These are phyloP conservation scores for Sebastes iracundus DNA, from an alignment of 2,797 vertebrate species.

Conservation along the genomic window DNA sequence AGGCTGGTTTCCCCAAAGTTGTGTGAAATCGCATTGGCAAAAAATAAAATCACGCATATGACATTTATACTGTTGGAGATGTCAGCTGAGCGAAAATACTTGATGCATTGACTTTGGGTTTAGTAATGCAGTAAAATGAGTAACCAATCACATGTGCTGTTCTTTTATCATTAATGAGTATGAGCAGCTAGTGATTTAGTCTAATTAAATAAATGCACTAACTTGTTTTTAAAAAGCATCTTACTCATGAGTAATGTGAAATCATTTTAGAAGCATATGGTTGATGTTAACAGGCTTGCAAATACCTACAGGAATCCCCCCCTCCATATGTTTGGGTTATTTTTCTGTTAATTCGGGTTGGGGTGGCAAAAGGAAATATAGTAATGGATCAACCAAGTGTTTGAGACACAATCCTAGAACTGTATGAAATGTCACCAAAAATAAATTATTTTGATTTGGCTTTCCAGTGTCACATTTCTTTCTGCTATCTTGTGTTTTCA, in stretches of 20 bases:
- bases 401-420: constrained; percentile 87
- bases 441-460: constrained; percentile 90
- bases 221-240: constrained; percentile 80
- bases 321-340: constrained; percentile 75
- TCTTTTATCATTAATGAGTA: constrained; percentile 78
- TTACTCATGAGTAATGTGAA: constrained; percentile 85
- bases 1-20: constrained; percentile 84
- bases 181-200: constrained; percentile 87
- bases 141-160: constrained; percentile 84
- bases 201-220: constrained; percentile 87
- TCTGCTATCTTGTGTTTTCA: background rate
- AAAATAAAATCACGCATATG: constrained; percentile 79
- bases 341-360: constrained; percentile 80
- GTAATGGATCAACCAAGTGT: constrained; percentile 83
- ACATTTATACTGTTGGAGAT: constrained; percentile 78
- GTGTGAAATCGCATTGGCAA: constrained; percentile 84
- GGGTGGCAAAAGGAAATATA: constrained; percentile 81
- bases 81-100: constrained; percentile 80
- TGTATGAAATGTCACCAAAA: constrained; percentile 87
- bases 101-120: constrained; percentile 83
- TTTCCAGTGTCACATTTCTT: constrained; percentile 60
- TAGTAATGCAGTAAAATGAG: constrained; percentile 81
- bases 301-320: constrained; percentile 72
- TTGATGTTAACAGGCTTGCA: constrained; percentile 84
- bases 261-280: constrained; percentile 83